Evolutionary conservation across 2,113 vertebrate genomes (phyloP).

Genomic region (rabbit (Oryctolagus cuniculus)): mOryCun1.1 NC_091441.1:78170501-78171000

Average conservation of each 20-base stretch:
- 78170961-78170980: neutral
- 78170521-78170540: slow-evolving; percentile 68
- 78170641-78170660: slow-evolving; percentile 80
- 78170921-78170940: neutral
- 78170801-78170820: neutral
- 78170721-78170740: slow-evolving; percentile 71
- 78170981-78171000: too few species aligned
- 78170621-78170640: slow-evolving; percentile 81
- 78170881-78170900: slow-evolving; percentile 15
- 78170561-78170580: slow-evolving; percentile 79
- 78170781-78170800: neutral
- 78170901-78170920: slow-evolving; percentile 44
- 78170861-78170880: neutral
- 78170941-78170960: neutral
- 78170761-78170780: neutral
- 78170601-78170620: slow-evolving; percentile 74
- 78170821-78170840: neutral
- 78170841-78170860: neutral
- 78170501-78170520: slow-evolving; percentile 45
- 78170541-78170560: slow-evolving; percentile 80
- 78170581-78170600: slow-evolving; percentile 75
- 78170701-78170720: slow-evolving; percentile 74
- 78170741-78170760: slow-evolving; percentile 60
- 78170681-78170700: slow-evolving; percentile 81
- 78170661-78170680: slow-evolving; percentile 78